These are phyloP conservation scores for Drosophila fungiperda DNA, from an alignment of 2,888 invertebrate genomes.

Conservation along the genomic window DNA sequence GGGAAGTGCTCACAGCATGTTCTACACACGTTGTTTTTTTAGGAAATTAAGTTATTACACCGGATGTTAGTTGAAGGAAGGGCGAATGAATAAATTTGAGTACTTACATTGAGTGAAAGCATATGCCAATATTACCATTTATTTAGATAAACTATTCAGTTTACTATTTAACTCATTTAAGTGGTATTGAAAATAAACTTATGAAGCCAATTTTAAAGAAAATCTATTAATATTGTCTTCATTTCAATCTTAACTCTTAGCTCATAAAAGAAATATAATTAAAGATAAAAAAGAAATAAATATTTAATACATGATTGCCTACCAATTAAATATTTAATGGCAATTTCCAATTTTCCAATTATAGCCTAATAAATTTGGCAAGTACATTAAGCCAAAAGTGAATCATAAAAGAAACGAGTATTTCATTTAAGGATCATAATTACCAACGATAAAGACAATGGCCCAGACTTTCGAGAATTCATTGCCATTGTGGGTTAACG, in stretches of 20 bases:
- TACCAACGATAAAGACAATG: slow-evolving; percentile 34
- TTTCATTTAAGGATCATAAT: slow-evolving; percentile 30
- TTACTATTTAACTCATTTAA: background rate
- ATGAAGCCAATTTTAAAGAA: background rate
- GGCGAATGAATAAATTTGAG: background rate
- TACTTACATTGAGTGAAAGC: slow-evolving; percentile 2
- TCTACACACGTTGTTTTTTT: background rate
- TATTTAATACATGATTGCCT: background rate
- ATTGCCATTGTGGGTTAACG: slow-evolving; percentile 20
- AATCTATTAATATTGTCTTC: too few species aligned
- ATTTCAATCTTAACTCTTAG: background rate
- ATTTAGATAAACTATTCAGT: background rate
- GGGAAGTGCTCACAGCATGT: slow-evolving; percentile 7
- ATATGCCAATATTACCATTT: background rate
- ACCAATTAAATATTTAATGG: slow-evolving; percentile 4
- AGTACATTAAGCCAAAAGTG: slow-evolving; percentile 11
- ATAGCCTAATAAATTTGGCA: slow-evolving; percentile 1
- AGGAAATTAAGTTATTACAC: slow-evolving; percentile 20
- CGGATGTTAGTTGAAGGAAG: slow-evolving; percentile 19
- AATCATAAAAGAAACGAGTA: slow-evolving; percentile 31
- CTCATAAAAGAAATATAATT: background rate
- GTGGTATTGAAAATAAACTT: background rate
- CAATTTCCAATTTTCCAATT: background rate
- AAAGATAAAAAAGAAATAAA: background rate
- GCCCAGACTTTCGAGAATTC: background rate